Evolutionary conservation across 2,888 invertebrate species (phyloP).

Genomic region (Hypolimnas misippus): DNA sequence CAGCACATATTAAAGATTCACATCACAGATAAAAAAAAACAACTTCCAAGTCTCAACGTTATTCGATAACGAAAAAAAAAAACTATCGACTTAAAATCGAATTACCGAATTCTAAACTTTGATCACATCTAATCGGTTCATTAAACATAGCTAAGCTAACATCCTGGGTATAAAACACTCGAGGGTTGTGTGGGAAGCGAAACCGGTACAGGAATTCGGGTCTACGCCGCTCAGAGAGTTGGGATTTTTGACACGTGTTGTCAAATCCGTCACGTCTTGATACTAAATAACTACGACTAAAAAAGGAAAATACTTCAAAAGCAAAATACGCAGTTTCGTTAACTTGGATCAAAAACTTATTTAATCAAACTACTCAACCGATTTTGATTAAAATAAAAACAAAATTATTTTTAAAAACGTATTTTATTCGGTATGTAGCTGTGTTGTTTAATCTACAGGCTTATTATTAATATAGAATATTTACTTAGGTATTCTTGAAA

Average conservation of each 20-base stretch:
- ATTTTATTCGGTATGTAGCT: no score
- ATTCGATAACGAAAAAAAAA: constrained; percentile 6
- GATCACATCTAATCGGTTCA: constrained; percentile 43
- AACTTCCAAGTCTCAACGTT: constrained; percentile 9
- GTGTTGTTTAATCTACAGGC: no score
- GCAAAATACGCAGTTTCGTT: no score
- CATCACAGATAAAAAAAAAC: constrained; percentile 11
- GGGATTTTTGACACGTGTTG: constrained; percentile 21
- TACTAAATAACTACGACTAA: background rate
- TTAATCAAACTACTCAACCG: no score
- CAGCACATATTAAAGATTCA: no score
- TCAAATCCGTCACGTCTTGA: constrained; percentile 11
- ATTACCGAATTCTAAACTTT: constrained; percentile 34
- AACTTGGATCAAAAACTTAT: no score
- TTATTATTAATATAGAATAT: no score
- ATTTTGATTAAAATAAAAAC: no score
- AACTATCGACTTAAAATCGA: constrained; percentile 7
- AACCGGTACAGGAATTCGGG: constrained; percentile 43
- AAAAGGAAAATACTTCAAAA: no score
- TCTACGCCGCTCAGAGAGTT: constrained; percentile 14
- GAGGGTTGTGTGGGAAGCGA: constrained; percentile 43
- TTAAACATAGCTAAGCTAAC: constrained; percentile 46
- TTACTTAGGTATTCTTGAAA: no score
- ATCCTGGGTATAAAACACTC: constrained; percentile 40
- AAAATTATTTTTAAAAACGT: no score